Percentiles rank a stretch among this genome's conserved stretches.
phyloP scores from a whole-genome alignment of 2,797 vertebrate species.

The Crocodylus rhombifer region DNA sequence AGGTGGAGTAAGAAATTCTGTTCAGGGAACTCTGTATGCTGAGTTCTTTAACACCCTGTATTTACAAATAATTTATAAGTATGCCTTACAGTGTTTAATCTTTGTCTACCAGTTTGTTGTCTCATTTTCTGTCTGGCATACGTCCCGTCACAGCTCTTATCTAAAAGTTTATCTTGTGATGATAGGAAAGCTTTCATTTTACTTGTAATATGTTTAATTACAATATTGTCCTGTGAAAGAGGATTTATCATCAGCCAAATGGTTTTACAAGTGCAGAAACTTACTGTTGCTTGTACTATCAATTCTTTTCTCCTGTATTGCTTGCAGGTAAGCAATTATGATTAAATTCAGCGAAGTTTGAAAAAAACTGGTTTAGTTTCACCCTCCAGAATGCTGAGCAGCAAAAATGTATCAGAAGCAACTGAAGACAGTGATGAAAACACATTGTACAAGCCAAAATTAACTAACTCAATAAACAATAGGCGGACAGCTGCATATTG shows the following conservation, averaged over 20 bases:
- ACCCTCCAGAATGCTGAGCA: neutral
- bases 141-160: conserved; percentile 59
- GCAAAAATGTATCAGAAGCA: neutral
- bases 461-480: neutral
- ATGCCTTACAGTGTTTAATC: conserved; percentile 55
- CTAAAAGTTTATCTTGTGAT: conserved; percentile 26
- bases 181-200: conserved; percentile 48
- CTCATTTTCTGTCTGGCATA: conserved; percentile 55
- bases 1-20: neutral
- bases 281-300: conserved; percentile 13
- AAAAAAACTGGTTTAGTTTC: conserved; percentile 2
- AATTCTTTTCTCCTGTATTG: neutral
- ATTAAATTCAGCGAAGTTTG: neutral
- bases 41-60: conserved; percentile 10
- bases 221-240: conserved; percentile 32
- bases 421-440: conserved; percentile 26
- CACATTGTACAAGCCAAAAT: conserved; percentile 12
- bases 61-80: conserved; percentile 30
- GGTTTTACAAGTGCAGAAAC: neutral
- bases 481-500: neutral
- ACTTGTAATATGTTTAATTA: conserved; percentile 43
- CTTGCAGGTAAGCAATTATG: neutral
- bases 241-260: conserved; percentile 25
- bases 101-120: conserved; percentile 37
- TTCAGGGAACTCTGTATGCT: conserved; percentile 4